These are phyloP conservation scores for Spicauda simplicius DNA, from an alignment of 2,888 invertebrate genomes.

Conservation along the genomic window DNA sequence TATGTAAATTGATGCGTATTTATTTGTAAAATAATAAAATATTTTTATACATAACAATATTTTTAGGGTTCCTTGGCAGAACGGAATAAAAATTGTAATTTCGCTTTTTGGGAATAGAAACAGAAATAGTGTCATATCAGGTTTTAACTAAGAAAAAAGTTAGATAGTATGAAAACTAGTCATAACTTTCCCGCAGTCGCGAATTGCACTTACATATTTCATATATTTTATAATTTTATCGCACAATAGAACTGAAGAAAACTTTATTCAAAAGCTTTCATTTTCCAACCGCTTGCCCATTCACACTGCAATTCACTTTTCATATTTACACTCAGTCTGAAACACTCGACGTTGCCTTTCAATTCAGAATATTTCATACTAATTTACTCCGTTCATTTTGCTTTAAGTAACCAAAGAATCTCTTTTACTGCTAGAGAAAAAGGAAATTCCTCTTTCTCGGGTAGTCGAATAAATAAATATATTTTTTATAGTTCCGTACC, in stretches of 20 bases:
- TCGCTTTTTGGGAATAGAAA: too few species aligned
- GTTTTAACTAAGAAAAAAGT: too few species aligned
- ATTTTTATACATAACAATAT: too few species aligned
- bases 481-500: too few species aligned
- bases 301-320: constrained; percentile 34
- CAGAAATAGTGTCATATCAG: too few species aligned
- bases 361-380: constrained; percentile 28
- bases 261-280: constrained; percentile 11
- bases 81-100: too few species aligned
- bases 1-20: too few species aligned
- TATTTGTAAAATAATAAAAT: too few species aligned
- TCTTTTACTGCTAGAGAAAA: background rate
- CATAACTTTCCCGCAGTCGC: too few species aligned
- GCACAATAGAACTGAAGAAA: background rate
- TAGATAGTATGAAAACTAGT: too few species aligned
- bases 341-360: constrained; percentile 17
- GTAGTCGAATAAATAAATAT: too few species aligned
- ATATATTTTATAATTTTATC: background rate
- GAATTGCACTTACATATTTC: background rate
- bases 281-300: constrained; percentile 24
- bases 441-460: background rate
- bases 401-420: constrained; percentile 7
- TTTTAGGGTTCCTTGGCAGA: too few species aligned
- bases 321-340: constrained; percentile 31
- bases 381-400: constrained; percentile 24